Evolutionary conservation across 2,888 invertebrate species (phyloP), one percentile per base, ranked within the genome.

Genomic region (Ennomos quercinarius): DNA sequence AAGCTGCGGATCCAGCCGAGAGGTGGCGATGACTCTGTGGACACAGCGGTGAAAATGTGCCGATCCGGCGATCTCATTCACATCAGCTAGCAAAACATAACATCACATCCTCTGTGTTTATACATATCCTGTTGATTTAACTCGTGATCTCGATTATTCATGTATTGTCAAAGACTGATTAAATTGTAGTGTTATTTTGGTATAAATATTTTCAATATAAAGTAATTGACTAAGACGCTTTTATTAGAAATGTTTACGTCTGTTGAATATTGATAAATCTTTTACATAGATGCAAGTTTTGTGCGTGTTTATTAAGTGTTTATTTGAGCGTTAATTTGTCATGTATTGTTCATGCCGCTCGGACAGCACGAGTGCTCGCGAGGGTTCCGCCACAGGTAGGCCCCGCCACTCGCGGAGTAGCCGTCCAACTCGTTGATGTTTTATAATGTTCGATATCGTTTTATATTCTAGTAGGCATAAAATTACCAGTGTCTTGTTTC

Each of bases 341-440:
- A 77, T 80, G 80, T 84, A 77, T 81, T 83, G 81, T 88, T 84
- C 83, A 83, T 74, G 91, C 91, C 79, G 89, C 91, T 83, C 74
- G 85, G 81, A 89, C 84, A 91, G 90, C 86, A 89, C 77, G 90
- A 86, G 78, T 87, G 86, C 75, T 83, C 86, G 84, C 86, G 89
- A 86, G 90, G 81, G 85, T 86, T 86, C 77, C 85, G 84, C 78
- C 84, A 86, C 88, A 90, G 90, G 87, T 91, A 90, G 88, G 83
- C 62, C 51, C 55, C 49, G 52, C 38, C 45, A 56, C 46, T 48
- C 57, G 55, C 40, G 58, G 50, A 56, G 58, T 57, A 62, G 57
- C 63, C 66, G 58, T 64, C 66, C 61, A 59, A 10, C 54, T 63
- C 58, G 54, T 64, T 56, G 48, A 46, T 57, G 60, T 62, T 64